phyloP scores from a whole-genome alignment of 2,797 vertebrate genomes.

The Pteronotus mesoamericanus region DNA sequence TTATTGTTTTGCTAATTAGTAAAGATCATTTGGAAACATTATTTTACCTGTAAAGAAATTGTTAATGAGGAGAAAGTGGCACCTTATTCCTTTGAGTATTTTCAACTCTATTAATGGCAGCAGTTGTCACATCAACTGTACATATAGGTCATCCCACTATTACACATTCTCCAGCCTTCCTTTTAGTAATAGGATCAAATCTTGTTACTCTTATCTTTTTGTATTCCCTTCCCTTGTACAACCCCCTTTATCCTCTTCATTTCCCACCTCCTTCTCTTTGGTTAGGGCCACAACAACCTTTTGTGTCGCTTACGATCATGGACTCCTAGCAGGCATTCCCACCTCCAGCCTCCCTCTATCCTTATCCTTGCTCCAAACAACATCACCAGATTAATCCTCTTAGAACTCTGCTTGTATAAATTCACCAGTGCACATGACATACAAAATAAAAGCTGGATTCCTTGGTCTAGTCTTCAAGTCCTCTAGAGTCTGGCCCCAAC shows the following conservation, averaged over 20 bases:
- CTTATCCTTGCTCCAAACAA: neutral
- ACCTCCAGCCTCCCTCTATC: neutral
- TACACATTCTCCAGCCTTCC: neutral
- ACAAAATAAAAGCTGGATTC: neutral
- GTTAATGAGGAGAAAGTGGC: neutral
- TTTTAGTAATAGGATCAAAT: neutral
- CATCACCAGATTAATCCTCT: neutral
- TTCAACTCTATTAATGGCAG: neutral
- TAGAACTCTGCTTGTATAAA: neutral
- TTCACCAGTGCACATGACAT: neutral
- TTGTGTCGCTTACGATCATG: neutral
- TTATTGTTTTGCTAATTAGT: neutral
- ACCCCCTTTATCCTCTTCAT: neutral
- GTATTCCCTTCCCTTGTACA: neutral
- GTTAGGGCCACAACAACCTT: neutral
- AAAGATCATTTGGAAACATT: neutral
- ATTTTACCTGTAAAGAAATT: neutral
- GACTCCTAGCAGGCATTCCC: neutral
- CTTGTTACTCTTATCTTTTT: neutral
- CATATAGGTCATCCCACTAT: neutral
- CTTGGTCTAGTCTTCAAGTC: neutral
- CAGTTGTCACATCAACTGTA: neutral
- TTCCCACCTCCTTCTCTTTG: neutral
- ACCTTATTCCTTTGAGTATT: neutral
- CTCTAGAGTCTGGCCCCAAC: neutral